Base-by-base conservation (phyloP, 2,888 invertebrate species). In the Watsonalla cultraria region DNA sequence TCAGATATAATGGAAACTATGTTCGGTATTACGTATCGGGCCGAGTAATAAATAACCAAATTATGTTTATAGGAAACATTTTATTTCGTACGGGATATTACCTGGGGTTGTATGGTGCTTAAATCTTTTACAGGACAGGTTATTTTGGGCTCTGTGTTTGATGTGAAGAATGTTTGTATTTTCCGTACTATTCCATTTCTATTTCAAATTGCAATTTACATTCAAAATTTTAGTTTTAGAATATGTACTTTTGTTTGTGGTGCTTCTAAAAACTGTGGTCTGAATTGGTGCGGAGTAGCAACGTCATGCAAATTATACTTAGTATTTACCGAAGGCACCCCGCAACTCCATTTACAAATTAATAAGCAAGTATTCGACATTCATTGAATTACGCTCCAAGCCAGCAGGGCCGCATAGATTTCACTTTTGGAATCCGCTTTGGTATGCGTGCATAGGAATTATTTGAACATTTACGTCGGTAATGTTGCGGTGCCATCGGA, bases 391-490 rank as follows among this genome's bases (percentile, higher is more conserved):
- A 64, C 51, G 60, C 54, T 59, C 56, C 60, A 61, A 64, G 57
- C 64, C 64, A 52, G 52, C 56, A 56, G 45, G 46, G 37, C 54
- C 57, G 59, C 64, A 73, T 68, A 71, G 67, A 71, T 72, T 64
- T 70, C 66, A 66, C 65, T 74, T 76, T 74, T 65, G 75, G 72
- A 71, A 78, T 80, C 60, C 64, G 67, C 58, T 65, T 60, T 59
- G 66, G 64, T 70, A 75, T 78, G 76, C 66, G 69, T 70, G 68
- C 66, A 74, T 74, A 61, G 69, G 67, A 78, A 80, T 77, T 74
- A 81, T 79, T 76, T 72, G 78, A 75, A 75, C 75, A 75, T 80
- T 78, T 74, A 69, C 65, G 68, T 64, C 61, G 64, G 67, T 70
- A 74, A 74, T 74, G 74, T 75, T 74, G 72, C 70, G 72, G 71